Evolutionary conservation across 2,797 vertebrate genomes (phyloP).

Genomic region (Xenops minutus): DNA sequence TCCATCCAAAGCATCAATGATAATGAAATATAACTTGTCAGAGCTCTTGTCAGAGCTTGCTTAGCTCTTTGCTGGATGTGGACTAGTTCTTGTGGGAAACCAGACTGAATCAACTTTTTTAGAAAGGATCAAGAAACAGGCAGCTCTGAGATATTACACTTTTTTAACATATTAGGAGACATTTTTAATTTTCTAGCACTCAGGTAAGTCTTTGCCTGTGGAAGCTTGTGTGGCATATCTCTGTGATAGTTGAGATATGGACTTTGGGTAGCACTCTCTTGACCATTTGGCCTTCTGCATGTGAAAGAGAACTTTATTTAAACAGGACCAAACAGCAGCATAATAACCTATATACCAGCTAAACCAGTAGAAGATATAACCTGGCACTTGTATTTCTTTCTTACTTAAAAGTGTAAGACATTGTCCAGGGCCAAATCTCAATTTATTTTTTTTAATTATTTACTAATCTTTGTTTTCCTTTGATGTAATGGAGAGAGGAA

Average conservation of each 20-base stretch:
- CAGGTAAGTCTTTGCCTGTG: background rate
- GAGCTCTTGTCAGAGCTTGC: background rate
- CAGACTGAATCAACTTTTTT: background rate
- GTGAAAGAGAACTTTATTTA: background rate
- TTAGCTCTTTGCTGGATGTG: background rate
- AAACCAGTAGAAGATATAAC: background rate
- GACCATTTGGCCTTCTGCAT: background rate
- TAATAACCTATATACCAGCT: background rate
- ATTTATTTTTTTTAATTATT: background rate
- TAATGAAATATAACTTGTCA: background rate
- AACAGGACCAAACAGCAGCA: background rate
- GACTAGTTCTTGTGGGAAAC: no score
- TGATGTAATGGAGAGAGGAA: background rate
- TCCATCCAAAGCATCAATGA: background rate
- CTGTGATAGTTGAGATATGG: background rate
- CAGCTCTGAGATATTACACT: background rate
- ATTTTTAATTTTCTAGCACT: background rate
- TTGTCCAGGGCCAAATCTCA: background rate
- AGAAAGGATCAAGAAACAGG: background rate
- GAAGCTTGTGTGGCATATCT: background rate
- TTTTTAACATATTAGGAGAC: background rate
- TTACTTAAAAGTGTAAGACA: background rate
- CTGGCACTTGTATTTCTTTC: background rate
- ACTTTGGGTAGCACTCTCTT: background rate
- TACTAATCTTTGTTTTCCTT: background rate